Conservation (phyloP, 1,140 invertebrate species). For the Hyles euphorbiae region DNA sequence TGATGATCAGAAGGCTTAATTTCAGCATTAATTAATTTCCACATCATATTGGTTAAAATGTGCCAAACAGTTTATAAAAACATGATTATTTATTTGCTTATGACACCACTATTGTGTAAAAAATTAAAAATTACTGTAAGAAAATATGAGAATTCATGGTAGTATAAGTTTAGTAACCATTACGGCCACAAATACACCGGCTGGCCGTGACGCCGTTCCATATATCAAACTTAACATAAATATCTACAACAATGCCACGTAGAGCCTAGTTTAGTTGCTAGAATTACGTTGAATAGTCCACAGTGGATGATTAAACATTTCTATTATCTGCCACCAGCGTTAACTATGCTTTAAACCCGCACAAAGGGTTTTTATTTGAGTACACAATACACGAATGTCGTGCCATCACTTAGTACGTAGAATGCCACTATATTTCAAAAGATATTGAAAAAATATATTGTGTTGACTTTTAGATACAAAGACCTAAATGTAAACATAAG, state of each 20-base stretch:
- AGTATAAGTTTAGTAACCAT: neutral
- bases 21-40: no score
- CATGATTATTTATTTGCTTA: no score
- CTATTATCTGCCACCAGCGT: constrained; percentile 8
- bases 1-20: no score
- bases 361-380: constrained; percentile 4
- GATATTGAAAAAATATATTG: neutral
- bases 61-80: no score
- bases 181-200: constrained; percentile 13
- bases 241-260: constrained; percentile 14
- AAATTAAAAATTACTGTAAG: no score
- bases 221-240: constrained; percentile 26
- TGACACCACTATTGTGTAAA: no score
- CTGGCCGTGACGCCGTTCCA: constrained; percentile 20
- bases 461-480: no score
- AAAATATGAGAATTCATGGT: constrained; percentile 13
- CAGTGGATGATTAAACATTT: constrained; percentile 7
- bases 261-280: constrained; percentile 8
- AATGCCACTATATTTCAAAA: constrained; percentile 12
- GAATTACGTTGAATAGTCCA: constrained; percentile 3
- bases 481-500: no score
- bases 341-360: neutral
- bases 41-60: no score
- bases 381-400: neutral
- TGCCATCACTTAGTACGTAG: constrained; percentile 10